Evolutionary conservation across 1,140 invertebrate genomes (phyloP).

Genomic region (Triops cancriformis): DNA sequence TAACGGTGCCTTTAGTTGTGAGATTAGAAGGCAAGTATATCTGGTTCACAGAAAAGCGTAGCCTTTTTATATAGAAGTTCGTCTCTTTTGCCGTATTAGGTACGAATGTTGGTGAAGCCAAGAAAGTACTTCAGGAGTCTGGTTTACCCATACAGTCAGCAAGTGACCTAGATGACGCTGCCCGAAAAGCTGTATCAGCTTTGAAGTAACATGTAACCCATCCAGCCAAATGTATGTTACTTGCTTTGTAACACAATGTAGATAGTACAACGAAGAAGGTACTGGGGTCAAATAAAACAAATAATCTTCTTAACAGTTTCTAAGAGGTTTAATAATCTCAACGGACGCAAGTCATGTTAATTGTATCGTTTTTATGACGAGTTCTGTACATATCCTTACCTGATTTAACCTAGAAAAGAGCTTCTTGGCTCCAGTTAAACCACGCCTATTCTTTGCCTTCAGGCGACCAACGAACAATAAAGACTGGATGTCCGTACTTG

Average conservation of each 20-base stretch:
- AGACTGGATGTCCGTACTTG: too few relatives aligned
- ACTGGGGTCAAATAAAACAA: background rate
- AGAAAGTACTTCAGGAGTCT: constrained; percentile 66
- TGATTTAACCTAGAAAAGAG: too few relatives aligned
- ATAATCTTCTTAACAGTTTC: background rate
- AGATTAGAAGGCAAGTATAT: constrained; percentile 62
- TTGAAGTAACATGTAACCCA: constrained; percentile 27
- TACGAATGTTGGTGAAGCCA: constrained; percentile 61
- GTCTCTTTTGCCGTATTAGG: constrained; percentile 41
- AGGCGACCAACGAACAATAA: too few relatives aligned
- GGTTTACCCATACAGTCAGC: constrained; percentile 71
- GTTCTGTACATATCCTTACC: too few relatives aligned
- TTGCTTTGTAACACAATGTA: background rate
- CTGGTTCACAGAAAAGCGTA: background rate
- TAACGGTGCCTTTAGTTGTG: constrained; percentile 83
- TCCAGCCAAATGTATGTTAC: background rate
- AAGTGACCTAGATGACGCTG: constrained; percentile 83
- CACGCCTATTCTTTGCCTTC: too few relatives aligned
- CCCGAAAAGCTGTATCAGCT: constrained; percentile 66
- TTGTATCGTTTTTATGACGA: too few relatives aligned
- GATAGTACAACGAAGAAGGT: background rate
- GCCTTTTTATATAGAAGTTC: background rate
- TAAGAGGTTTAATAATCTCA: too few relatives aligned
- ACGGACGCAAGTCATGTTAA: too few relatives aligned
- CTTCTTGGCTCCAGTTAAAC: too few relatives aligned